These are phyloP conservation scores for Coptotermes formosanus DNA, from an alignment of 1,140 invertebrate species.

Conservation along the genomic window DNA sequence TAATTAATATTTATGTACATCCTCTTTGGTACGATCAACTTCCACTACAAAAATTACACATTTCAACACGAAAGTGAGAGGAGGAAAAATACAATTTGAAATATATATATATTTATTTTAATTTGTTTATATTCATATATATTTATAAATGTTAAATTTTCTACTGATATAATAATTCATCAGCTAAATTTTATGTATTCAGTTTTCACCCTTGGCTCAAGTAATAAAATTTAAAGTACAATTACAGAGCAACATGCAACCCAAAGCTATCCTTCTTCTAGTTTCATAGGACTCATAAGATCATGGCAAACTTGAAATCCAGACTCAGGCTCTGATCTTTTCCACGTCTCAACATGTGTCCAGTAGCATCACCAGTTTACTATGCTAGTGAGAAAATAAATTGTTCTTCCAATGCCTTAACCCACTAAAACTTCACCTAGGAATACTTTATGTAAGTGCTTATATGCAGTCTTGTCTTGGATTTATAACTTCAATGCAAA, in stretches of 20 bases:
- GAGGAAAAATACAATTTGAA: constrained; percentile 27
- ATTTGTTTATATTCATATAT: constrained; percentile 21
- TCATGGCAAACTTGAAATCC: neutral
- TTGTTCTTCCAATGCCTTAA: neutral
- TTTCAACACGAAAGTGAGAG: constrained; percentile 14
- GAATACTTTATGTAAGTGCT: neutral
- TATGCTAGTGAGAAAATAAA: neutral
- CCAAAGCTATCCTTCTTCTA: neutral
- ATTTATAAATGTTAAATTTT: constrained; percentile 28
- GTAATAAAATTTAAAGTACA: constrained; percentile 17
- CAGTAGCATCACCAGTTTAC: neutral
- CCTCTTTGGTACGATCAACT: constrained; percentile 27
- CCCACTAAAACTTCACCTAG: constrained; percentile 14
- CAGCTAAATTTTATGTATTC: constrained; percentile 8
- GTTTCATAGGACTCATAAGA: constrained; percentile 15
- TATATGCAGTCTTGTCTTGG: neutral
- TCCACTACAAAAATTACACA: constrained; percentile 29
- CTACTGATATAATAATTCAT: constrained; percentile 23
- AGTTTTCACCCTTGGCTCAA: neutral
- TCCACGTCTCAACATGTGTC: neutral
- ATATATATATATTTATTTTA: constrained; percentile 15
- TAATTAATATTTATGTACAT: constrained; percentile 24
- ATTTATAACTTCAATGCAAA: neutral
- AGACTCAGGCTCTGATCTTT: neutral
- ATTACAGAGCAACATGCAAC: neutral